Evolutionary conservation across 2,888 invertebrate species (phyloP).

Genomic region (Phengaris alcon): DNA sequence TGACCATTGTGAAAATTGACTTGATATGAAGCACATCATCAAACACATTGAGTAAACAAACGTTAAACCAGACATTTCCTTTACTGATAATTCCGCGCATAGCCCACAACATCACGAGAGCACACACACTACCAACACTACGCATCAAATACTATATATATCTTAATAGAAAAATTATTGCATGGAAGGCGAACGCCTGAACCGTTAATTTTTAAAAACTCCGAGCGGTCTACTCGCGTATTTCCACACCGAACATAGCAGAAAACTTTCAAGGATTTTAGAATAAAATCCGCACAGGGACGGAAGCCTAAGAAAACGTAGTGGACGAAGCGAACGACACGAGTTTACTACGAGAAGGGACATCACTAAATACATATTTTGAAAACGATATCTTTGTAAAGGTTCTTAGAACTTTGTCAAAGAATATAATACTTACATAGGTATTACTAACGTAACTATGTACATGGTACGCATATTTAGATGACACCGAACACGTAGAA

Average conservation of each 20-base stretch:
- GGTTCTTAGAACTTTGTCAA: no score
- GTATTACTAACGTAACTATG: no score
- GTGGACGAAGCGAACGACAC: slow-evolving; percentile 13
- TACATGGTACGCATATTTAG: no score
- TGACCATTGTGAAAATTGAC: not conserved
- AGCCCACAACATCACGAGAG: slow-evolving; percentile 30
- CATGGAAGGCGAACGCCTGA: slow-evolving; percentile 39
- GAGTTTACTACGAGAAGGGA: slow-evolving; percentile 5
- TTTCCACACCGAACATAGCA: slow-evolving; percentile 31
- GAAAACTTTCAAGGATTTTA: slow-evolving; percentile 26
- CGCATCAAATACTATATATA: slow-evolving; percentile 36
- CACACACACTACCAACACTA: slow-evolving; percentile 37
- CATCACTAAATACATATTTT: not conserved
- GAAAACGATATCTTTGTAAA: not conserved
- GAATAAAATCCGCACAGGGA: slow-evolving; percentile 29
- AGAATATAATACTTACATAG: no score
- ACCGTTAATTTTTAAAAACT: slow-evolving; percentile 32
- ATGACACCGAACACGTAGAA: not conserved
- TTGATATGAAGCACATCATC: slow-evolving; percentile 3
- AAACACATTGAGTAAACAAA: not conserved
- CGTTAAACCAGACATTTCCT: not conserved
- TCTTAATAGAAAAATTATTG: slow-evolving; percentile 55
- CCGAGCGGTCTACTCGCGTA: slow-evolving; percentile 40
- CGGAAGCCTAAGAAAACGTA: slow-evolving; percentile 27
- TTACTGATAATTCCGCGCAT: slow-evolving; percentile 20